Base-by-base conservation (phyloP, 2,797 vertebrate genomes). In the Podargus strigoides region DNA sequence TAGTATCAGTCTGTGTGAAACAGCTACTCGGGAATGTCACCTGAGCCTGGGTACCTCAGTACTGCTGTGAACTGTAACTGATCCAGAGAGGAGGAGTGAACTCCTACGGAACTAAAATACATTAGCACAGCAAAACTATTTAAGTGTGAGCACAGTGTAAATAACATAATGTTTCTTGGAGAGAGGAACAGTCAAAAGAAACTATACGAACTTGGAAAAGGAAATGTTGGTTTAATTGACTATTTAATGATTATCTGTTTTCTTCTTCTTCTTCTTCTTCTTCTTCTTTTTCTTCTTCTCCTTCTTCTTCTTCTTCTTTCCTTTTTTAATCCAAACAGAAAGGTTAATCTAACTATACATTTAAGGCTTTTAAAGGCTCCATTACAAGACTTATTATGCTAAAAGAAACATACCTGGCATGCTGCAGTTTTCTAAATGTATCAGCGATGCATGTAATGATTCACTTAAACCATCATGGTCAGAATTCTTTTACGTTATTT, bases 321-420 rank as follows among this genome's bases (percentile, higher is more conserved):
- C 73, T 59, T 95, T 95, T 96, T 79, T 70, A 98, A 98, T 97
- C 76, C 93, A 98, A 98, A 95, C 97, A 98, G 97, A 98, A 98
- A 98, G 98, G 98, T 98, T 98, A 98, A 98, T 98, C 98, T 98
- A 97, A 98, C 98, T 98, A 97, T 98, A 98, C 98, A 98, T 98
- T 98, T 98, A 97, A 97, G 97, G 98, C 98, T 98, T 98, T 99
- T 98, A 98, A 98, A 98, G 97, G 97, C 97, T 97, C 97, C 97
- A 98, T 98, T 98, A 98, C 97, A 97, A 92, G 94, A 95, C 97
- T 97, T 97, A 97, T 98, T 98, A 98, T 98, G 98, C 98, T 97
- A 98, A 98, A 98, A 97, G 97, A 98, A 97, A 98, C 97, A 96
- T 97, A 98, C 97, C 98, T 98, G 98, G 98, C 97, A 96, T 95